phyloP scores from a whole-genome alignment of 2,888 invertebrate species.

The Scaptomyza caliginosa region DNA sequence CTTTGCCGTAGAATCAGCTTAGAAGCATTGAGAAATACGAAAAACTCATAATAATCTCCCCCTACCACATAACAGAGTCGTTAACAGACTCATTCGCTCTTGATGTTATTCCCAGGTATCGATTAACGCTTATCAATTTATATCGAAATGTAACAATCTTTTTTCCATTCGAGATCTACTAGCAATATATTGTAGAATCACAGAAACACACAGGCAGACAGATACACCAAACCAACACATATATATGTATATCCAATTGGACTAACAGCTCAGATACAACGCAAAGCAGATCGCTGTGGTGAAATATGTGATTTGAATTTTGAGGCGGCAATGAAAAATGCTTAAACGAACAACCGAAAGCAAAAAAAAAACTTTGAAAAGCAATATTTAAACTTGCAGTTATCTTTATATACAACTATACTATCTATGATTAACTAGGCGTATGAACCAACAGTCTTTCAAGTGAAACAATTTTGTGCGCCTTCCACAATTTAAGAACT shows the following conservation, averaged over 20 bases:
- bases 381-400: conserved; percentile 51
- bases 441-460: conserved; percentile 34
- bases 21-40: not conserved
- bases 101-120: conserved; percentile 22
- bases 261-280: conserved; percentile 49
- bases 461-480: conserved; percentile 42
- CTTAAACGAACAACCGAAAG: not conserved
- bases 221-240: conserved; percentile 2
- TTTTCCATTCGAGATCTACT: conserved; percentile 8
- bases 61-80: conserved; percentile 2
- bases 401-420: conserved; percentile 12
- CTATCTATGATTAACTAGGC: not conserved
- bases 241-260: not conserved
- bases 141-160: conserved; percentile 24
- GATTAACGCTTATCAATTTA: conserved; percentile 21
- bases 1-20: not conserved
- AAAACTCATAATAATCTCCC: not conserved
- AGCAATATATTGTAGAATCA: conserved; percentile 7
- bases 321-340: not conserved
- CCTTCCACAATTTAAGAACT: conserved; percentile 47
- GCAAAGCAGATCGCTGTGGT: conserved; percentile 40
- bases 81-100: not conserved
- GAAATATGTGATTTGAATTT: conserved; percentile 49
- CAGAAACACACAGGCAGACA: conserved; percentile 3
- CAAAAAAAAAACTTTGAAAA: conserved; percentile 31